phyloP scores from a whole-genome alignment of 64 coral and sea anemone species.

The Trachythela sp. region DNA sequence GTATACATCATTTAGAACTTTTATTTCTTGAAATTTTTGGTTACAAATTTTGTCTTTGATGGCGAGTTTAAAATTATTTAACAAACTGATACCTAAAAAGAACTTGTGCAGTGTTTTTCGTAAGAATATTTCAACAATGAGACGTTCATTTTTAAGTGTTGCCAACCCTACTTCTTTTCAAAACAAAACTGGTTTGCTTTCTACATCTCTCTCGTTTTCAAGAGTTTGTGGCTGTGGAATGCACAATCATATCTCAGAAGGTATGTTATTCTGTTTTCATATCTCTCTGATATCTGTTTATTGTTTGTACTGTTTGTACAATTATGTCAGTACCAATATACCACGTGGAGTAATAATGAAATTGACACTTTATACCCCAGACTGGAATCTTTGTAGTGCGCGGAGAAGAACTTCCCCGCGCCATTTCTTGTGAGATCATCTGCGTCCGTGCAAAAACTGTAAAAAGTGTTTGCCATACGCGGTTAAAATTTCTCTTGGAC shows the following conservation, averaged over 20 bases:
- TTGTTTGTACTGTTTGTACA: too few species aligned
- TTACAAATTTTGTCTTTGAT: background rate
- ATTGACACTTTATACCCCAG: too few species aligned
- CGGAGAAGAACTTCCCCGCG: too few species aligned
- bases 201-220: background rate
- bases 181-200: background rate
- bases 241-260: background rate
- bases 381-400: too few species aligned
- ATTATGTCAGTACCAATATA: too few species aligned
- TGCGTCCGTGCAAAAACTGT: too few species aligned
- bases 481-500: too few species aligned
- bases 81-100: background rate
- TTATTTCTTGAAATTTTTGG: background rate
- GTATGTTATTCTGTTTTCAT: background rate
- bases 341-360: too few species aligned
- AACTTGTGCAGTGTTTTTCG: background rate
- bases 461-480: too few species aligned
- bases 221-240: slow-evolving; percentile 1
- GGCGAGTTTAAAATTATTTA: background rate
- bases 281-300: background rate
- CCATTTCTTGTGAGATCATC: too few species aligned
- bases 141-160: background rate
- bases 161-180: background rate
- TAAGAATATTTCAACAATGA: background rate
- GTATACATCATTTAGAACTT: background rate